Evolutionary conservation across 2,888 invertebrate genomes (phyloP).

Genomic region (Meteorus cinctellus): DNA sequence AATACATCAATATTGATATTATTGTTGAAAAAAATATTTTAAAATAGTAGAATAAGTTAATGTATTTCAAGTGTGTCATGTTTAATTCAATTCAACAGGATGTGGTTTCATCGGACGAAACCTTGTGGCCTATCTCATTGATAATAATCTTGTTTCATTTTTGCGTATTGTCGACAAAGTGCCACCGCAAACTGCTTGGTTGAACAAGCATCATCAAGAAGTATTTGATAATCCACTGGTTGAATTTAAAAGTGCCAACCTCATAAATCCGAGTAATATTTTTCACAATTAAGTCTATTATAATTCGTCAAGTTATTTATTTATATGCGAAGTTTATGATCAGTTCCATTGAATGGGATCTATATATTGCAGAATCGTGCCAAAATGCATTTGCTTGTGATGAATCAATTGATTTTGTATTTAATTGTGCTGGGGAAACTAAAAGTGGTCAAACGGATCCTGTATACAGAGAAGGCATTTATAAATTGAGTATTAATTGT

Average conservation of each 20-base stretch:
- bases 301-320: no score
- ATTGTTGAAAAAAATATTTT: no score
- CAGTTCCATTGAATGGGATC: neutral
- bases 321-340: constrained; percentile 11
- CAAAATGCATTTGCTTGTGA: constrained; percentile 82
- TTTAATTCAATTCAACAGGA: constrained; percentile 77
- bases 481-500: constrained; percentile 88
- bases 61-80: neutral
- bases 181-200: constrained; percentile 93
- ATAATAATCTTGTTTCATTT: constrained; percentile 83
- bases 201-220: constrained; percentile 83
- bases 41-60: no score
- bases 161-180: constrained; percentile 93
- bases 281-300: neutral
- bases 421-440: constrained; percentile 95
- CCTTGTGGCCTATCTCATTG: constrained; percentile 86
- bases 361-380: constrained; percentile 81
- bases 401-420: constrained; percentile 83
- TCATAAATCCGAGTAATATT: constrained; percentile 86
- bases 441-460: constrained; percentile 91
- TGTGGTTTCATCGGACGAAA: constrained; percentile 96
- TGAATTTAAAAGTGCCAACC: constrained; percentile 92
- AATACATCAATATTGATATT: no score
- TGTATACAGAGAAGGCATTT: constrained; percentile 92
- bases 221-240: constrained; percentile 85